phyloP scores from a whole-genome alignment of 2,888 invertebrate genomes.

The Lithosia quadra region DNA sequence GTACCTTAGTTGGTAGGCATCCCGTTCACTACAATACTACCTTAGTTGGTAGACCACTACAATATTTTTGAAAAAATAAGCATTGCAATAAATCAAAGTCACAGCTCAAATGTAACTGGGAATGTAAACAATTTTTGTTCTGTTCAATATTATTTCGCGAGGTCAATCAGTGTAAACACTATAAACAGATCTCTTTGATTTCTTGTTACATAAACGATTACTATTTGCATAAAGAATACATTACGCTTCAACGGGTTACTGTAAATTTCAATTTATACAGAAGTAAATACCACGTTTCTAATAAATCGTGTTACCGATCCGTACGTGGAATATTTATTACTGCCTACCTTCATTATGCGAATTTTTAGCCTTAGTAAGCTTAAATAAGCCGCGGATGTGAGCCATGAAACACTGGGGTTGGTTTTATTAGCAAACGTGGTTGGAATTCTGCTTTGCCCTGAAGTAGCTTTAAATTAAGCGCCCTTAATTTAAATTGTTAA shows the following conservation, averaged over 20 bases:
- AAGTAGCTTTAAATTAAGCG: neutral
- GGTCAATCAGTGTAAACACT: slow-evolving; percentile 13
- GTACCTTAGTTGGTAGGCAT: neutral
- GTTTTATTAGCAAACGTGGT: neutral
- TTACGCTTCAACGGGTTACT: neutral
- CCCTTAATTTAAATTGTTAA: neutral
- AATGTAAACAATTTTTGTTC: neutral
- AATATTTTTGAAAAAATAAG: slow-evolving; percentile 1
- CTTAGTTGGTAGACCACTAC: too few species aligned
- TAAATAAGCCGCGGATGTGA: neutral
- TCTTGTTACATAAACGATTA: slow-evolving; percentile 8
- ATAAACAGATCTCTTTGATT: slow-evolving; percentile 12
- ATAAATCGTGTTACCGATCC: neutral
- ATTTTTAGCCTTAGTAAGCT: neutral
- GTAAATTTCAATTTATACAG: neutral
- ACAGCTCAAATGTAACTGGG: neutral
- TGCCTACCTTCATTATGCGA: neutral
- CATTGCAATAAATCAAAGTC: neutral
- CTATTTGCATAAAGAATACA: slow-evolving; percentile 5
- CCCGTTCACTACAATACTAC: too few species aligned
- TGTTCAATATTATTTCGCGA: slow-evolving; percentile 8
- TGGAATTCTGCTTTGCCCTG: neutral
- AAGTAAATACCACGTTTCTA: neutral
- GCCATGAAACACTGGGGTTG: slow-evolving; percentile 4
- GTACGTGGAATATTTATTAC: neutral